Base-by-base conservation (phyloP, 2,113 vertebrate genomes). In the Scomber japonicus region DNA sequence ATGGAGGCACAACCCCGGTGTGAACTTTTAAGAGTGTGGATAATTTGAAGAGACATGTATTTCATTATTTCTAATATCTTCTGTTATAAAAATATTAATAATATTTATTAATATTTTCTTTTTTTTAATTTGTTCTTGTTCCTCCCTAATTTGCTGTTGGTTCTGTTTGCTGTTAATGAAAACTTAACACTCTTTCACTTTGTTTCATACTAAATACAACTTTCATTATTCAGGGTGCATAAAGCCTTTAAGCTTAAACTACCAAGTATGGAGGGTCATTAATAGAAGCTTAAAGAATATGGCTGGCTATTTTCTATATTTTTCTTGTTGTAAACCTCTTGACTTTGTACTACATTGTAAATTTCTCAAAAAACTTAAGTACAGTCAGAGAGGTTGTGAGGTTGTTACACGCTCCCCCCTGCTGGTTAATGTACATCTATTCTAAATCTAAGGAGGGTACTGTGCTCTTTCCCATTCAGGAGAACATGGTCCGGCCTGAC, bases 191-290 rank as follows among this genome's bases (percentile, higher is more conserved):
- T 31, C 51, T 16, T 16, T 27, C 48, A n/a, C 49, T 57, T 3
- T 62, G 15, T 61, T 75, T 59, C 17, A 74, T 11, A 54, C 48
- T 81, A 79, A 81, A 78, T 66, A 44, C 24, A 27, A 27, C 3
- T 56, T 70, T 40, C 35, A 40, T 10, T 40, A 40, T 40, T 9
- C 35, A 40, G 7, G 9, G 35, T 40, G 35, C 35, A 40, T 40
- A 40, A 40, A 40, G 35, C 35, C 35, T 40, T 40, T 40, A 40
- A 9, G 35, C 35, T 75, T 55, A 78, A 80, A 81, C 10, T 56
- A 40, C 8, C 1, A 63, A 54, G 56, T 63, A 35, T 19, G 62
- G 13, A 46, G 10, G 30, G 30, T 84, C 14, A 64, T 79, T 66
- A 77, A 71, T 40, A 7, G 35, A 40, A 40, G 35, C 35, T 40